Conservation (phyloP, 2,797 vertebrate genomes). For the Gymnodraco acuticeps region DNA sequence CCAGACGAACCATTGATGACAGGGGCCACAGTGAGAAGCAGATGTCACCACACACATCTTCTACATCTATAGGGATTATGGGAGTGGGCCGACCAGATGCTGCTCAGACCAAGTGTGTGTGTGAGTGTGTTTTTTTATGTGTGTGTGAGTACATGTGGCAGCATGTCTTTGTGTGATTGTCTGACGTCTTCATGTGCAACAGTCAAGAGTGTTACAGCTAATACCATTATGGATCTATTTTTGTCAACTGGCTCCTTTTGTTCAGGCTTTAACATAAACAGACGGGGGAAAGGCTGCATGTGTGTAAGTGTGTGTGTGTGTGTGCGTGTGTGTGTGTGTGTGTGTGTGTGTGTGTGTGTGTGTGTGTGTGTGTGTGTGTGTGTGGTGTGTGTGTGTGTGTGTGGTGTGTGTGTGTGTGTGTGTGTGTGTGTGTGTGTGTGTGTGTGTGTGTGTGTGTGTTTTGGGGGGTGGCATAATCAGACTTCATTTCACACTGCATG, state of each 20-base stretch:
- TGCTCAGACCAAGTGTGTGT: slow-evolving; percentile 26
- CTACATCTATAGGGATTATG: slow-evolving; percentile 72
- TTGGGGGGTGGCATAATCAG: slow-evolving; percentile 61
- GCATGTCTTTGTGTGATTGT: slow-evolving; percentile 36
- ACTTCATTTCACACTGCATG: slow-evolving; percentile 78
- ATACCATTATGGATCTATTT: slow-evolving; percentile 55
- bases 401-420: slow-evolving; percentile 18
- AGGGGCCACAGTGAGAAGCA: slow-evolving; percentile 61
- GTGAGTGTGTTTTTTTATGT: slow-evolving; percentile 8
- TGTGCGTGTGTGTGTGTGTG: too few species aligned
- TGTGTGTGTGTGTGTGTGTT: not conserved
- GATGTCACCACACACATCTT: slow-evolving; percentile 66
- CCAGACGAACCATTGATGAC: slow-evolving; percentile 47
- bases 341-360: slow-evolving; percentile 3
- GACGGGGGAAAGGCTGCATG: not conserved
- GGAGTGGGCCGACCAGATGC: slow-evolving; percentile 66
- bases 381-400: not conserved
- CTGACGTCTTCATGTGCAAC: slow-evolving; percentile 55
- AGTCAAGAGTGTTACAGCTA: slow-evolving; percentile 47
- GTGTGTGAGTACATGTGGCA: slow-evolving; percentile 22
- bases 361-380: slow-evolving; percentile 18
- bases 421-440: slow-evolving; percentile 5
- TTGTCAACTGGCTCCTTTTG: slow-evolving; percentile 48
- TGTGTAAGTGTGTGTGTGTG: slow-evolving; percentile 2
- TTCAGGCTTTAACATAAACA: slow-evolving; percentile 45